Base-by-base conservation (phyloP, 2,113 vertebrate species). In the Oryzias woworae region DNA sequence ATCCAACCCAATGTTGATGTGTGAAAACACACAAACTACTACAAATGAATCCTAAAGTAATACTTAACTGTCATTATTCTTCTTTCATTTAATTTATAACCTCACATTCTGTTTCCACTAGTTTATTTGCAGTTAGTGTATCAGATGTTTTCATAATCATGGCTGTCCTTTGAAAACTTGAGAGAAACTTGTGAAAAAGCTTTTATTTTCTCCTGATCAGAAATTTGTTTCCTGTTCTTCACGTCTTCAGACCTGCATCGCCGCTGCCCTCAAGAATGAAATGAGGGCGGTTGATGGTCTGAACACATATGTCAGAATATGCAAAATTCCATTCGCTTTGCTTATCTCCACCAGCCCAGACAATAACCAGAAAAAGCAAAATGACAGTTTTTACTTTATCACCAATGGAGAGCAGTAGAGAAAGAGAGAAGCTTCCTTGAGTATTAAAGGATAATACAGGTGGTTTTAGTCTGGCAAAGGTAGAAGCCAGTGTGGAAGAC, bases 291-390 rank as follows among this genome's bases (percentile, higher is more conserved):
- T 46, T 15, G 52, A 0, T n/a, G 20, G n/a, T 51, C 10, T 16
- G 14, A 64, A 10, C 20, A 14, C 16, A 49, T 16, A 16, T 18
- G 3, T n/a, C 20, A 28, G 10, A 57, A n/a, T 14, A 14, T 41
- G 42, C 10, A 14, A 1, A 14, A 4, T 12, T 3, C 10, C n/a
- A 22, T 54, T 2, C 22, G 23, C 14, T 58, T 24, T 14, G 1
- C 43, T 3, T 6, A 51, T 64, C 84, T 75, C 22, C 84, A 81
- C 81, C 54, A 41, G 7, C 18, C 67, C 68, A 78, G 54, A 75
- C 65, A 22, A 80, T 16, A 23, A 70, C 14, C 22, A 80, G 62
- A 1, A 75, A 16, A 16, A 84, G 10, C 14, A 69, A 3, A 28
- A 80, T 8, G 15, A 66, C 1, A 1, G 49, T 26, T 58, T 60